Conservation (phyloP, 2,113 vertebrate genomes). For the Bujurquina vittata region DNA sequence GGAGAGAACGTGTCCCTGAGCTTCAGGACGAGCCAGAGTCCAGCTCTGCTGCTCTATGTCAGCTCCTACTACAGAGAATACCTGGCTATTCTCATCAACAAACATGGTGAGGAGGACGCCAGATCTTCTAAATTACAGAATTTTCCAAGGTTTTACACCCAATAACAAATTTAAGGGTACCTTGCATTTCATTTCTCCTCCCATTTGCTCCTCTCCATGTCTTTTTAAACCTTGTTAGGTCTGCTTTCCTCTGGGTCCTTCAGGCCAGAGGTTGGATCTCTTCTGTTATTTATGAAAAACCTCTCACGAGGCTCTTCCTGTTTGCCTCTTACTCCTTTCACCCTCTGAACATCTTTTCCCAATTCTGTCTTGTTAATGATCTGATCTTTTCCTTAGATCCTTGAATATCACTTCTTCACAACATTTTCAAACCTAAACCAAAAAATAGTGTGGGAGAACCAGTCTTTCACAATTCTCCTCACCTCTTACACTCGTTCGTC, state of each 20-base stretch:
- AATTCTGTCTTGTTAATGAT: not conserved
- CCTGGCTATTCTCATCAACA: slow-evolving; percentile 86
- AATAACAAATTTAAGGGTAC: not conserved
- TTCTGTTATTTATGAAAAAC: not conserved
- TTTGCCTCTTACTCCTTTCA: not conserved
- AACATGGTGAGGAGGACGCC: slow-evolving; percentile 83
- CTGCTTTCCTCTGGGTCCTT: not conserved
- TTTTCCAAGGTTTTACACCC: not conserved
- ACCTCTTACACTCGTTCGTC: slow-evolving; percentile 1
- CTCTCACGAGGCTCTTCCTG: not conserved
- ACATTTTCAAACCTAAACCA: not conserved
- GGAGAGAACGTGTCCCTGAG: slow-evolving; percentile 85
- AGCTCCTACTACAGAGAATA: slow-evolving; percentile 88
- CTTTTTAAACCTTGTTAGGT: not conserved
- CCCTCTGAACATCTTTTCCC: not conserved
- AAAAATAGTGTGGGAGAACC: not conserved
- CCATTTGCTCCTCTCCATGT: not conserved
- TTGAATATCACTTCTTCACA: not conserved
- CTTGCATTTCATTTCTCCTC: not conserved
- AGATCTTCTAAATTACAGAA: not conserved
- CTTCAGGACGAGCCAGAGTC: slow-evolving; percentile 87
- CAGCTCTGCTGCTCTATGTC: slow-evolving; percentile 86
- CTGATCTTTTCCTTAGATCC: not conserved
- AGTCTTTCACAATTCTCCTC: not conserved
- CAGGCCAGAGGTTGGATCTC: not conserved